phyloP scores from a whole-genome alignment of 2,113 vertebrate genomes.

The Microcebus jonahi region DNA sequence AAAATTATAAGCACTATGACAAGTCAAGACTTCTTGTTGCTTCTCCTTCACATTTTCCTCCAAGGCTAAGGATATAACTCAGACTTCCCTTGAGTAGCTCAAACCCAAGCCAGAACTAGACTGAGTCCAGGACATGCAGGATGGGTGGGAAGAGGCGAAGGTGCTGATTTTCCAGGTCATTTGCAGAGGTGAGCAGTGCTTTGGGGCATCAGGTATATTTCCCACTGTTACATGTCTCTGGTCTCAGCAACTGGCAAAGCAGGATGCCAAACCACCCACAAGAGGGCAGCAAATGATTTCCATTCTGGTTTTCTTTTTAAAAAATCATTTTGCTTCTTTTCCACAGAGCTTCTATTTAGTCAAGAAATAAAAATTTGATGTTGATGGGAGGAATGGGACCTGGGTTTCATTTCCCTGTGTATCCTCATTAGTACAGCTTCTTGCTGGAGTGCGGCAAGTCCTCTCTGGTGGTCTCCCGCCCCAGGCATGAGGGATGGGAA shows the following conservation, averaged over 20 bases:
- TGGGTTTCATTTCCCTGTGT: constrained; percentile 79
- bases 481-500: neutral
- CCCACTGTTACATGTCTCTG: neutral
- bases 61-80: neutral
- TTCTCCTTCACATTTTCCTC: neutral
- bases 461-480: constrained; percentile 49
- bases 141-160: neutral
- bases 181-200: neutral
- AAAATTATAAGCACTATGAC: neutral
- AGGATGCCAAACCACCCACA: constrained; percentile 74
- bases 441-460: constrained; percentile 46
- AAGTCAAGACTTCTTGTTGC: neutral
- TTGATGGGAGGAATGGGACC: constrained; percentile 80
- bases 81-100: neutral
- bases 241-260: neutral
- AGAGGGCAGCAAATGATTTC: constrained; percentile 88
- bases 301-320: constrained; percentile 42
- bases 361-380: constrained; percentile 83
- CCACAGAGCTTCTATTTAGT: constrained; percentile 77
- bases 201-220: rapidly evolving
- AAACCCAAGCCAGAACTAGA: neutral
- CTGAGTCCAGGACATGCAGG: neutral
- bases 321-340: constrained; percentile 80
- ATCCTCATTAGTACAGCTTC: constrained; percentile 79
- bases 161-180: neutral